Evolutionary conservation across 1,140 invertebrate species (phyloP), one percentile per base, ranked within the genome.

Genomic region (Pomacea maculata): DNA sequence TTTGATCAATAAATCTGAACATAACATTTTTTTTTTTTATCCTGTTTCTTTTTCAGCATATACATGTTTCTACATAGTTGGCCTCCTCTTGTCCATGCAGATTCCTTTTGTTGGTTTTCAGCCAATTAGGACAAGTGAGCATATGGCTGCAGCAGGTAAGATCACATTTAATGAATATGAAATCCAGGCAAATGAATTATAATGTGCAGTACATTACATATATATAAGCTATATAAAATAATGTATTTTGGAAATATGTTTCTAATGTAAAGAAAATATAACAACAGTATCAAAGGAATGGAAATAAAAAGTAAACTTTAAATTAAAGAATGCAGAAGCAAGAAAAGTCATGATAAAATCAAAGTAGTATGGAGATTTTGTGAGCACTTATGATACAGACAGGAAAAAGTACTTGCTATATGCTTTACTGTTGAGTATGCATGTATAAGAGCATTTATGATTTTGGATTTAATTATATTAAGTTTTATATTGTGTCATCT

Each of bases 81-180:
- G 99, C 73, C 93, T 99, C 29, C 91, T 99, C 61, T 93, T 99
- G 79, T 99, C 98, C 73, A 99, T 99, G 99, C 98, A 99, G 93
- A 97, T 99, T 85, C 99, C 99, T 68, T 99, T 99, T 93, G 99
- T 99, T 84, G 99, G 98, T 67, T 99, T 99, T 92, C 98, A 99
- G 92, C 98, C 99, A 54, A 98, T 99, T 77, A 94, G 97, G 83
- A 99, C 99, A n/a, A 99, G 97, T 90, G 99, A 99, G 92, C 99
- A 99, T 90, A 99, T 99, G 98, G 98, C 98, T 75, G 97, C 98
- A 75, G 94, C 96, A 89, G 97, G 96, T 94, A 92, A 82, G 85
- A 84, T 52, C 70, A 8, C 57, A 61, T 14, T 14, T 9, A 61
- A 17, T 11, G 11, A 61, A 11, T 61, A 61, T 14, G 57, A 61